phyloP scores from a whole-genome alignment of 2,888 invertebrate genomes.

The Pseudococcus jackbeardsleyi region DNA sequence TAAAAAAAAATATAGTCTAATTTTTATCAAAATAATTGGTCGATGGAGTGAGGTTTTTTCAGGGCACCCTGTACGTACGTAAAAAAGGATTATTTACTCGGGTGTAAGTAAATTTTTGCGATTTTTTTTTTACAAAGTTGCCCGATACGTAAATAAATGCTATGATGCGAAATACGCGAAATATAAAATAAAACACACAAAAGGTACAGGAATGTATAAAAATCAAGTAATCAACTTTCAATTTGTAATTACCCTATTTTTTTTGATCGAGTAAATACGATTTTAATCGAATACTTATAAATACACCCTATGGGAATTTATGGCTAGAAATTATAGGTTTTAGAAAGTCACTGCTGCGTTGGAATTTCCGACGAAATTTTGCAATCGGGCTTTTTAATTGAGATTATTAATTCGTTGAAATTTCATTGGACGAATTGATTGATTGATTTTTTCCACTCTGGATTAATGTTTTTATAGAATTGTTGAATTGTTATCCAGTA shows the following conservation, averaged over 20 bases:
- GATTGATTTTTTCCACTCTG: background rate
- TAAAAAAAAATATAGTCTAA: background rate
- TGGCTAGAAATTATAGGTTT: too few relatives aligned
- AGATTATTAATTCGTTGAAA: background rate
- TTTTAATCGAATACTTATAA: background rate
- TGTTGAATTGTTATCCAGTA: too few relatives aligned
- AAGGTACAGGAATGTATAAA: background rate
- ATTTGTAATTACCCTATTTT: background rate
- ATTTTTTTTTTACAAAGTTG: background rate
- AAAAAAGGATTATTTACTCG: too few relatives aligned
- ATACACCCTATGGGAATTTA: background rate
- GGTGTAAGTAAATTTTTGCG: background rate
- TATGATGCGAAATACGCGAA: background rate
- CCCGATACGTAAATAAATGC: background rate
- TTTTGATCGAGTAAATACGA: background rate
- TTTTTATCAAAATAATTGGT: background rate
- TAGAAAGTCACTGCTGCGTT: too few relatives aligned
- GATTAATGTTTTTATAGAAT: background rate
- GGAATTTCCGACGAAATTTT: too few relatives aligned
- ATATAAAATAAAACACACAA: slow-evolving; percentile 7
- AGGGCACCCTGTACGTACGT: background rate
- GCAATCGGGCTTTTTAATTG: too few relatives aligned
- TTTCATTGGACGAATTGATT: background rate
- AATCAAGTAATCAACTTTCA: background rate
- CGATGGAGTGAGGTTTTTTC: background rate